Evolutionary conservation across 1,140 invertebrate species (phyloP), one percentile per base, ranked within the genome.

Genomic region (Monochamus saltuarius): DNA sequence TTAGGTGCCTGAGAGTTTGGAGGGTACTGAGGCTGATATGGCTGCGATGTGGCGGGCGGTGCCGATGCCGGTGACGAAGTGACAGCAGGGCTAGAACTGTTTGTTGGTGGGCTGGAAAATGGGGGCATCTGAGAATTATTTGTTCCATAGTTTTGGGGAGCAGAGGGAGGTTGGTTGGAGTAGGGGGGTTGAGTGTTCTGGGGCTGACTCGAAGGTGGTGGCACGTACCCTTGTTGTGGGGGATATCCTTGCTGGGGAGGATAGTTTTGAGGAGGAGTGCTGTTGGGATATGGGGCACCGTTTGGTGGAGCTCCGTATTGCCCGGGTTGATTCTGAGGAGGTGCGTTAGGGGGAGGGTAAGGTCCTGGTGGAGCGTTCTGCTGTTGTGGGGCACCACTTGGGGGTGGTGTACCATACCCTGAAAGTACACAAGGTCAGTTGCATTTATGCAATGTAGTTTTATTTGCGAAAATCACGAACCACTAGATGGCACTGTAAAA

Each of bases 201-300:
- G 4, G 75, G 67, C 19, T 75, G 65, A 19, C 19, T 54, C n/a
- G 59, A 43, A 11, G 67, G 56, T 35, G 64, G 64, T 7, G 67
- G 64, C 16, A 56, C 54, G 45, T 64, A 65, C 11, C 49, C 61
- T 53, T 69, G 71, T 59, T 73, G 73, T 0, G 71, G 69, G 1
- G 67, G 69, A 57, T 70, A 70, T 22, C 71, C 68, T 63, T 73
- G 72, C 61, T 71, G 71, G 13, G 56, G 56, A 51, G 72, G 78
- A 62, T 81, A 81, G 45, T 72, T 77, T 55, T 76, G 73, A 11
- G 77, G 78, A 14, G 77, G 75, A 4, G 76, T 68, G 42, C 65
- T 72, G 10, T 46, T 56, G 13, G 52, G 40, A 50, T 77, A 78
- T 52, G 73, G 70, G 14, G 74, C 69, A 13, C 53, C 53, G 11